phyloP scores from a whole-genome alignment of 2,113 vertebrate genomes.

The Rhabdornis inornatus region DNA sequence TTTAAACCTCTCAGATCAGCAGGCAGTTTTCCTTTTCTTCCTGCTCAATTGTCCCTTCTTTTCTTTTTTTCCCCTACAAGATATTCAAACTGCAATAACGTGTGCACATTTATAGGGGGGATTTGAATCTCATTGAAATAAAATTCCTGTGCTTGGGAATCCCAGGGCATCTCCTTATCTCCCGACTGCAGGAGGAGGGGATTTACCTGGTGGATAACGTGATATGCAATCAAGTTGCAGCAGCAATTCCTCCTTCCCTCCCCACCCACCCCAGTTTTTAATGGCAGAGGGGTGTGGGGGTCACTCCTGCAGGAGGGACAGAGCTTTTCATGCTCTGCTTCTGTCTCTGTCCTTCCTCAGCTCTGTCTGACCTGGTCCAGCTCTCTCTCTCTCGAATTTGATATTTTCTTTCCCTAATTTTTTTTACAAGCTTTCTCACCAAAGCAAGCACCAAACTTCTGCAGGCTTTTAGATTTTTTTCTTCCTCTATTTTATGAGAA shows the following conservation, averaged over 20 bases:
- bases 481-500: not conserved
- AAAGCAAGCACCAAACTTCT: not conserved
- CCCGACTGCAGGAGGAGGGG: not conserved
- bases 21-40: not conserved
- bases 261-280: not conserved
- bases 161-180: not conserved
- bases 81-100: not conserved
- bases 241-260: not conserved
- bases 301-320: not conserved
- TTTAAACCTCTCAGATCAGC: not conserved
- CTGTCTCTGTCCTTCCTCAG: fast-evolving
- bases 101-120: not conserved
- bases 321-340: fast-evolving
- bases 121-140: not conserved
- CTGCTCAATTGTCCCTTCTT: not conserved
- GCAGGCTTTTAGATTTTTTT: not conserved
- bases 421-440: not conserved
- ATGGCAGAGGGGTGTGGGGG: not conserved
- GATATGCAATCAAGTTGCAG: not conserved
- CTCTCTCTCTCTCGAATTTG: not conserved
- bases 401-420: not conserved
- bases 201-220: not conserved
- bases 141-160: not conserved
- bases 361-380: not conserved
- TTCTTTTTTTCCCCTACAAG: fast-evolving